phyloP scores from a whole-genome alignment of 2,888 invertebrate genomes.

The Drosophila buzzatii region DNA sequence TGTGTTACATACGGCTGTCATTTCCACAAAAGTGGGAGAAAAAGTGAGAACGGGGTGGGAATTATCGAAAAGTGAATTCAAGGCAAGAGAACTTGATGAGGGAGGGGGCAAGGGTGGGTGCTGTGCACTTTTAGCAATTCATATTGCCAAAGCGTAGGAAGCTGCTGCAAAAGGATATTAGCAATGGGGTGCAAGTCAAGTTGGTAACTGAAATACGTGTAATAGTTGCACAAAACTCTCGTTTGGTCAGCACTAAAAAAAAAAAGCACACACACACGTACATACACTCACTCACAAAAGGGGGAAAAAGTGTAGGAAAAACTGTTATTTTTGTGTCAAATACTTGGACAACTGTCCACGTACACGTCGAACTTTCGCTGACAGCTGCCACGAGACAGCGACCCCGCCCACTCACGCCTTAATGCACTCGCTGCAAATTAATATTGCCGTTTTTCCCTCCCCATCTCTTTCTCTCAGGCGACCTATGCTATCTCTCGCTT shows the following conservation, averaged over 20 bases:
- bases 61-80: conserved; percentile 80
- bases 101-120: neutral
- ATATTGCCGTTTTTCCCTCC: conserved; percentile 64
- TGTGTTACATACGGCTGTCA: conserved; percentile 55
- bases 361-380: conserved; percentile 79
- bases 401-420: conserved; percentile 56
- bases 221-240: conserved; percentile 67
- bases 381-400: conserved; percentile 61
- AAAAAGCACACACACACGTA: neutral
- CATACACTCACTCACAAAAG: neutral
- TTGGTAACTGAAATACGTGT: conserved; percentile 58
- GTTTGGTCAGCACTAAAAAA: conserved; percentile 61
- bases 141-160: conserved; percentile 27
- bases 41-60: conserved; percentile 46
- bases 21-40: conserved; percentile 15
- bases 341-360: conserved; percentile 75
- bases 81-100: conserved; percentile 57
- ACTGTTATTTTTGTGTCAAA: conserved; percentile 81
- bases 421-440: conserved; percentile 80
- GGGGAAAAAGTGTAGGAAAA: conserved; percentile 49
- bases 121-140: conserved; percentile 34
- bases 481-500: neutral
- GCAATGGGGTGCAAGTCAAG: conserved; percentile 35
- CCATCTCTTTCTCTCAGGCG: neutral
- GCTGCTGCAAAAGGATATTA: conserved; percentile 36